Evolutionary conservation across 2,888 invertebrate species (phyloP).

Genomic region (Brenthis hecate): DNA sequence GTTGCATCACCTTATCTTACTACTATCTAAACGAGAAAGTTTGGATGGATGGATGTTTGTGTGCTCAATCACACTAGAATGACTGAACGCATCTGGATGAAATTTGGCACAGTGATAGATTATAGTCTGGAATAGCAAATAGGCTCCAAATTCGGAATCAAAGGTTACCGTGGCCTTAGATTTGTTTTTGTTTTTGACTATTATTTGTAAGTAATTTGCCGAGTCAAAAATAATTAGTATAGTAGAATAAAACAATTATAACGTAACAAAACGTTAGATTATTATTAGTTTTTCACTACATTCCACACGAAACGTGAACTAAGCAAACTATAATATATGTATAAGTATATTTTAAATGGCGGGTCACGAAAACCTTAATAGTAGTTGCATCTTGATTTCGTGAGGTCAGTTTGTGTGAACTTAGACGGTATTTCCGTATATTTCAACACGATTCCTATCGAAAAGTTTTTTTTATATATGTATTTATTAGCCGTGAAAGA

Average conservation of each 20-base stretch:
- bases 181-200: too few relatives aligned
- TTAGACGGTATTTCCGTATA: constrained; percentile 29
- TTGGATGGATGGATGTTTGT: too few relatives aligned
- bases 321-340: constrained; percentile 29
- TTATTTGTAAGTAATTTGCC: too few relatives aligned
- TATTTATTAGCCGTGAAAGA: neutral
- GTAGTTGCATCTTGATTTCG: constrained; percentile 56
- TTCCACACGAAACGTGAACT: constrained; percentile 20
- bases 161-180: too few relatives aligned
- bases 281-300: constrained; percentile 17
- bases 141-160: too few relatives aligned
- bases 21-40: constrained; percentile 10
- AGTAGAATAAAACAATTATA: neutral
- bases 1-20: constrained; percentile 6
- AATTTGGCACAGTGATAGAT: too few relatives aligned
- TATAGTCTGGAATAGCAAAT: too few relatives aligned
- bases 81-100: too few relatives aligned
- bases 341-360: constrained; percentile 49
- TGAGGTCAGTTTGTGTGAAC: constrained; percentile 63
- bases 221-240: too few relatives aligned
- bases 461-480: neutral
- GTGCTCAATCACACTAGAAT: too few relatives aligned
- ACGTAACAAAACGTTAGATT: neutral
- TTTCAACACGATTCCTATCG: neutral
- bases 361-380: constrained; percentile 63